These are phyloP conservation scores for Lamellibrachia luymesi DNA, from an alignment of 1,140 invertebrate species.

Conservation along the genomic window DNA sequence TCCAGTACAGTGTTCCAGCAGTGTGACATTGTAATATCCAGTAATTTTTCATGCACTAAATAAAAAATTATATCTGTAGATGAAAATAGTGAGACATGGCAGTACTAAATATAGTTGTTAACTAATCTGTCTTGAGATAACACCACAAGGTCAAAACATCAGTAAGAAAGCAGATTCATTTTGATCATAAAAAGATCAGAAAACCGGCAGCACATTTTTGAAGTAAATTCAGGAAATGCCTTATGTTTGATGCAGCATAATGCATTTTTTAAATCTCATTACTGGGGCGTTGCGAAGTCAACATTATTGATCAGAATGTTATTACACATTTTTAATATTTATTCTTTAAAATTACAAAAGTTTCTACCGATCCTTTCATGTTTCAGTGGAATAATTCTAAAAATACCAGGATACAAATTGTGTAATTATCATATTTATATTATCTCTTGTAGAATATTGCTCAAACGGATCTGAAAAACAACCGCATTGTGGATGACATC, in stretches of 20 bases:
- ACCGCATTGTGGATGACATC: conserved; percentile 50
- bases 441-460: conserved; percentile 35
- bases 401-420: not conserved
- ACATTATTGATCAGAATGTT: too few species aligned
- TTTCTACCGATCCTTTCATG: not conserved
- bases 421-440: conserved; percentile 4
- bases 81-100: not conserved
- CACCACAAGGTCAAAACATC: not conserved
- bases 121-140: too few species aligned
- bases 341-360: not conserved
- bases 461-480: conserved; percentile 60
- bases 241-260: too few species aligned
- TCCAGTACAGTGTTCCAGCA: not conserved
- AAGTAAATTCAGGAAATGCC: not conserved
- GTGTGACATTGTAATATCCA: not conserved
- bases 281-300: too few species aligned
- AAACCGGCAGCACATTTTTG: not conserved
- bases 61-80: not conserved
- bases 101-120: not conserved
- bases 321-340: too few species aligned
- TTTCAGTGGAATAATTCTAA: not conserved
- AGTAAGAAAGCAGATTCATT: not conserved
- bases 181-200: not conserved
- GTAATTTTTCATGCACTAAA: not conserved
- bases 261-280: too few species aligned